These are phyloP conservation scores for Sander lucioperca DNA, from an alignment of 2,113 vertebrate species.

Conservation along the genomic window DNA sequence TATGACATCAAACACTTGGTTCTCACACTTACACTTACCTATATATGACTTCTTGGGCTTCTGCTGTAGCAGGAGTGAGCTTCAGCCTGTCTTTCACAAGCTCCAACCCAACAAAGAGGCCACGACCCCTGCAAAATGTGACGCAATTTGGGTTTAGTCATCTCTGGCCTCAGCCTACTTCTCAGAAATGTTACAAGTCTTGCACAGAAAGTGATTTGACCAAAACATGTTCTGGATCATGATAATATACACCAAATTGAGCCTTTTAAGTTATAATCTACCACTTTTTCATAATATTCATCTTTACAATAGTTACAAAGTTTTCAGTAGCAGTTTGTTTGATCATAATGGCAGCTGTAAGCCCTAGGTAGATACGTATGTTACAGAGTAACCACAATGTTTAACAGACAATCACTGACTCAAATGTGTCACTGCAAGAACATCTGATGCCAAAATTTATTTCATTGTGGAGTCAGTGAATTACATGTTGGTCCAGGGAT, in stretches of 20 bases:
- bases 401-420: neutral
- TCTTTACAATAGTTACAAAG: neutral
- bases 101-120: slow-evolving; percentile 94
- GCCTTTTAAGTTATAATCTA: neutral
- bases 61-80: slow-evolving; percentile 92
- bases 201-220: neutral
- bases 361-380: neutral
- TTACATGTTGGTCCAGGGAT: neutral
- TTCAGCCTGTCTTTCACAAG: slow-evolving; percentile 89
- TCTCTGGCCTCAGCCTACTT: neutral
- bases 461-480: neutral
- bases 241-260: neutral
- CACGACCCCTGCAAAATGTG: slow-evolving; percentile 86
- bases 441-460: neutral
- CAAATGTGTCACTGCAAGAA: neutral
- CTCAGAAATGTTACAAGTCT: neutral
- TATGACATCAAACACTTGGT: neutral
- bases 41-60: slow-evolving; percentile 95
- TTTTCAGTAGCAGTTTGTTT: neutral
- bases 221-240: neutral
- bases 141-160: neutral
- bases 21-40: slow-evolving; percentile 79
- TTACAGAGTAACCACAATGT: neutral
- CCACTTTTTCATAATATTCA: neutral
- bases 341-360: neutral